phyloP scores from a whole-genome alignment of 2,888 invertebrate species.

The Blastobasis lacticolella region DNA sequence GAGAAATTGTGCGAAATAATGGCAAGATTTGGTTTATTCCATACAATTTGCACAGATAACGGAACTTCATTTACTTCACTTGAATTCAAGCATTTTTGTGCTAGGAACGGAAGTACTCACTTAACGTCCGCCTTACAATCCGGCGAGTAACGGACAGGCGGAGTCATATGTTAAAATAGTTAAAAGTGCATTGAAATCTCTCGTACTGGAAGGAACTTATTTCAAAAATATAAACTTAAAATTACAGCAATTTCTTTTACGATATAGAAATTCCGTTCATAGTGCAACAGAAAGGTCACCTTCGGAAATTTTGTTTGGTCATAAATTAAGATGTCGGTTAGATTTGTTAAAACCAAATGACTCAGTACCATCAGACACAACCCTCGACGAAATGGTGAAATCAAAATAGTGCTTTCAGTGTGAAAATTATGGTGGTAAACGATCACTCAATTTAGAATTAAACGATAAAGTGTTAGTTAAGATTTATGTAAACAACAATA shows the following conservation, averaged over 20 bases:
- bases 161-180: slow-evolving; percentile 1
- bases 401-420: slow-evolving; percentile 1
- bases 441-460: not conserved
- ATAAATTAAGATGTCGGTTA: slow-evolving; percentile 5
- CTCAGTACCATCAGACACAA: not conserved
- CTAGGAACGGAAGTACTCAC: not conserved
- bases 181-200: not conserved
- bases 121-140: not conserved
- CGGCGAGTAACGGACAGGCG: not conserved
- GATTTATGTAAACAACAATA: too few relatives aligned
- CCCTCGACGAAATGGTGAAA: not conserved
- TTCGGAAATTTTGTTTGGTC: slow-evolving; percentile 6
- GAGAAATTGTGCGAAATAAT: not conserved
- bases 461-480: too few relatives aligned
- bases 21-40: not conserved
- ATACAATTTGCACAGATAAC: not conserved
- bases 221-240: not conserved
- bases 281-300: slow-evolving; percentile 5
- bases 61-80: not conserved
- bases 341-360: not conserved
- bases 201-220: not conserved
- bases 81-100: not conserved
- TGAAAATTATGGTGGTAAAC: not conserved
- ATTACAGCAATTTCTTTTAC: slow-evolving; percentile 4
- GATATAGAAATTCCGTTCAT: slow-evolving; percentile 7